A percentile compares a stretch with the other conserved stretches of the same genome.
Evolutionary conservation across 2,797 vertebrate species (phyloP).

Genomic region (Euthynnus affinis): DNA sequence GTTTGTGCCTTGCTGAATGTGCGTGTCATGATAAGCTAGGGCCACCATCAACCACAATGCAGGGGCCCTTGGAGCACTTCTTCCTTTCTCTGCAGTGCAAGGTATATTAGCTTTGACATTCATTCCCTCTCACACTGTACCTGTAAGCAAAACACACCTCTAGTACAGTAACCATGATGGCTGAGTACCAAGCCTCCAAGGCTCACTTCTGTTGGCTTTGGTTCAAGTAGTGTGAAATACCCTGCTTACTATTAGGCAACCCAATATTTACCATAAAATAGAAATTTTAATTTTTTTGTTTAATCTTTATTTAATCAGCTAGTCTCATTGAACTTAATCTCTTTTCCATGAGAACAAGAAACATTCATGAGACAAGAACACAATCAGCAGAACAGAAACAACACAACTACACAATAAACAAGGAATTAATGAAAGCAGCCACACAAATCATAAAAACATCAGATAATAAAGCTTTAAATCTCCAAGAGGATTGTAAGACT

Average conservation of each 20-base stretch:
- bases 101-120: constrained; percentile 60
- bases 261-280: constrained; percentile 21
- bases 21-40: constrained; percentile 39
- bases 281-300: not conserved
- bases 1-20: constrained; percentile 21
- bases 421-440: no score
- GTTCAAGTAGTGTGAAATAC: constrained; percentile 52
- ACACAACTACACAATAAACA: no score
- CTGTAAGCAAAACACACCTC: constrained; percentile 61
- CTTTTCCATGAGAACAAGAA: no score
- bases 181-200: constrained; percentile 57
- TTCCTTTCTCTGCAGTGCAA: constrained; percentile 40
- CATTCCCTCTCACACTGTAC: constrained; percentile 47
- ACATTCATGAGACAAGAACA: no score
- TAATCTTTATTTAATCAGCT: no score
- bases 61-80: constrained; percentile 32
- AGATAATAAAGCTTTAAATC: no score
- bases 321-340: no score
- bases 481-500: no score
- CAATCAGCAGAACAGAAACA: no score
- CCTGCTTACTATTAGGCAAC: constrained; percentile 18
- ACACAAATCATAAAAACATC: no score
- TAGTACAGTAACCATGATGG: constrained; percentile 58
- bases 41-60: constrained; percentile 38
- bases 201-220: constrained; percentile 46